A percentile compares a stretch with the other conserved stretches of the same genome.
These are phyloP conservation scores for Eumaeus atala DNA, from an alignment of 1,140 invertebrate species.

Conservation along the genomic window DNA sequence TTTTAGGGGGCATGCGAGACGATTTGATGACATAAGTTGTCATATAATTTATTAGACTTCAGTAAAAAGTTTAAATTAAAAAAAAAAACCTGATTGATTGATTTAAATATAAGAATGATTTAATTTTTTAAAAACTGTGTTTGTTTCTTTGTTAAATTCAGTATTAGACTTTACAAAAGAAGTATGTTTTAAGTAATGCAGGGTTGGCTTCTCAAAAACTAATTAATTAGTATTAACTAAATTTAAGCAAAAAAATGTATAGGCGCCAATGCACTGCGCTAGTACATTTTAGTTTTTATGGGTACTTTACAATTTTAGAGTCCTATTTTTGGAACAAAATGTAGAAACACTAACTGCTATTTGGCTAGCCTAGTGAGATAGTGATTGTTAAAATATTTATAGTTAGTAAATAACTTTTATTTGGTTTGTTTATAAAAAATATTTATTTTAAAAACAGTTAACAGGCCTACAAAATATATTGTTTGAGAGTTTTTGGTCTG, in stretches of 20 bases:
- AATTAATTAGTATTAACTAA: neutral
- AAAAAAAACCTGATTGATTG: neutral
- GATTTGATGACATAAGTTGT: no score
- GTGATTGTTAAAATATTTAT: conserved; percentile 9
- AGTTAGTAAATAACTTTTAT: neutral
- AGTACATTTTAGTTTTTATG: conserved; percentile 14
- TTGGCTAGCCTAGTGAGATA: conserved; percentile 9
- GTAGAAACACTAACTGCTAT: conserved; percentile 9
- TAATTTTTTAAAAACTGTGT: neutral
- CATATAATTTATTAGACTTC: no score
- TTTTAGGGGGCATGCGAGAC: no score
- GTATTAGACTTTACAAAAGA: neutral
- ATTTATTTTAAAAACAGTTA: no score
- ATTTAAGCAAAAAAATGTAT: conserved; percentile 4
- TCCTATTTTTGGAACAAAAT: conserved; percentile 18
- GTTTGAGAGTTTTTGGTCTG: no score
- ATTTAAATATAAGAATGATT: neutral
- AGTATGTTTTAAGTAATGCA: conserved; percentile 3
- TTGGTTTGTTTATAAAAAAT: no score
- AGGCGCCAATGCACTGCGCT: conserved; percentile 7
- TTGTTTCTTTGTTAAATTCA: neutral
- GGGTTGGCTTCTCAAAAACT: conserved; percentile 3
- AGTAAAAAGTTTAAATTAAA: no score
- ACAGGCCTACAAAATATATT: no score
- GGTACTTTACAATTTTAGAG: conserved; percentile 16